Base-by-base conservation (phyloP, 1,140 invertebrate species). In the Cephus cinctus region DNA sequence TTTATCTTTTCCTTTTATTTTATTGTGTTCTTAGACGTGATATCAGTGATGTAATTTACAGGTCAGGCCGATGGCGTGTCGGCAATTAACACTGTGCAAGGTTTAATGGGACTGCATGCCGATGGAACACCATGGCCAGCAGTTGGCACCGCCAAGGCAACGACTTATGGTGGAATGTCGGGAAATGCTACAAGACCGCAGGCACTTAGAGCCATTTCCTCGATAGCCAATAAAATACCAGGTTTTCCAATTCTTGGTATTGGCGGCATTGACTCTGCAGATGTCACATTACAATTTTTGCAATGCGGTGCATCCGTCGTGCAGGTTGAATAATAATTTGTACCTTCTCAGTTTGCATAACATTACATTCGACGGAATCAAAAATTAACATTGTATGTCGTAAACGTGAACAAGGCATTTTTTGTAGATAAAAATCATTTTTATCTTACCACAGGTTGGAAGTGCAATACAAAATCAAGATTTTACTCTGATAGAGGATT, bases 391-490 rank as follows among this genome's bases (percentile, higher is more conserved):
- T 11, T 40, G 12, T 41, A 38, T 42, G 18, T 41, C 38, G 34
- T 30, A 32, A 46, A 47, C n/a, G 9, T 45, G 6, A 3, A 23
- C 5, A 21, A 16, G 8, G 14, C 18, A 38, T 9, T 35, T 52
- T 18, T 43, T 52, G 25, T 14, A n/a, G 5, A 20, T 0, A 15
- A n/a, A 12, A 1, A 19, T 25, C 4, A 25, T 16, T 35, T 19
- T n/a, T 39, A 4, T 21, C 57, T 41, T 18, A n/a, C n/a, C n/a
- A n/a, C 55, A 94, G 89, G 84, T 97, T 40, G 92, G 96, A 71
- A 98, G 94, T 69, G 93, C 96, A 4, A 83, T 99, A 11, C 97
- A 99, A 71, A 99, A 99, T 78, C 97, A 99, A 80, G 96, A 98
- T 74, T 98, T 96, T 58, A 96, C 94, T 0, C 67, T 98, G 0